Evolutionary conservation across 2,888 invertebrate species (phyloP), one percentile per base, ranked within the genome.

Genomic region (Leucania comma): DNA sequence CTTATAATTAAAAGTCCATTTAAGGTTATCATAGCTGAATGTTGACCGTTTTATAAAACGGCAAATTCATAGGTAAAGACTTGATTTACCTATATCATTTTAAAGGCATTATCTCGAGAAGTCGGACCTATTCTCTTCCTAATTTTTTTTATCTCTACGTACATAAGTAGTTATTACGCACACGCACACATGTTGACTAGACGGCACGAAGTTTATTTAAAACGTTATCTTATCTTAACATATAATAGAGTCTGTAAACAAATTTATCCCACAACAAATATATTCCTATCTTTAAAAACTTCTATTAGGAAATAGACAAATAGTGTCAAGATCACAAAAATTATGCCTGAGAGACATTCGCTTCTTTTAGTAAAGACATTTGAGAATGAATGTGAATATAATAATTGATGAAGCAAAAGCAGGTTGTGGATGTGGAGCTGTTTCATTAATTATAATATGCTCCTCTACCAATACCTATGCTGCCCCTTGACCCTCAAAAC

Each of bases 191-290:
- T 50, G 22, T 48, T 46, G 59, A 60, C 53, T 64, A 69, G 58
- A 32, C 54, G 61, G 51, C 76, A 56, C 51, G 70, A 59, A 48
- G 24, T 46, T 42, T 42, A 64, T 57, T 64, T 54, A 64, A n/a
- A 35, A 62, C 54, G 59, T 56, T 79, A 82, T 72, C 80, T 79
- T 70, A 82, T 81, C 82, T 14, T 75, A 38, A 29, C 64, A 51
- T 56, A 6, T 48, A n/a, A 59, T 48, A 59, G 50, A 61, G 65
- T 32, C 38, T 48, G n/a, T 53, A 71, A 75, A 70, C n/a, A 59
- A 50, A 50, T 56, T 24, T 58, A 62, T 24, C 9, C 14, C 10
- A 35, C 6, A 53, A 3, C 14, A 56, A 22, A 56, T 57, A 14
- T 20, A 10, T 51, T 26, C 32, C 2, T 50, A 57, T 14, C 42